Percentiles rank a stretch among this genome's conserved stretches.
These are phyloP conservation scores for Gisinianus flammeolus DNA, from an alignment of 2,888 invertebrate species.

Conservation along the genomic window DNA sequence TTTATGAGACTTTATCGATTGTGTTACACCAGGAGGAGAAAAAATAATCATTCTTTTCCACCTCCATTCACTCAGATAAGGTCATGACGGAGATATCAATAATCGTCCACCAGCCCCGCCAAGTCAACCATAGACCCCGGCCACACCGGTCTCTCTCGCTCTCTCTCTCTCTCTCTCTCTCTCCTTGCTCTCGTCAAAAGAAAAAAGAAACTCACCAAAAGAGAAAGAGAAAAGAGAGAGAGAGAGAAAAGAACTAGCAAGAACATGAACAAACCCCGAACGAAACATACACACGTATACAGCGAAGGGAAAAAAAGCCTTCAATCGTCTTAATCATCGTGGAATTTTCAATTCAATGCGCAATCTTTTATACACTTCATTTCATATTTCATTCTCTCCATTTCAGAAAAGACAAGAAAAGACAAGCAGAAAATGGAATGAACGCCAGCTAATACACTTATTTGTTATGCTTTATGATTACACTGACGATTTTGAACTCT, in stretches of 20 bases:
- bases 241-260: not conserved
- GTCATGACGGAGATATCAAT: constrained; percentile 54
- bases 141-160: not conserved
- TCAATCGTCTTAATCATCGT: constrained; percentile 38
- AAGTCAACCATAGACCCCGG: not conserved
- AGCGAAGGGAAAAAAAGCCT: too few species aligned
- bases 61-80: constrained; percentile 57
- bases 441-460: too few species aligned
- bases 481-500: too few species aligned
- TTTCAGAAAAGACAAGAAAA: not conserved
- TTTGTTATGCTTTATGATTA: too few species aligned
- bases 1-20: constrained; percentile 58
- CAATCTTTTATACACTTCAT: constrained; percentile 30
- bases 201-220: not conserved
- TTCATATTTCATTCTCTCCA: constrained; percentile 28
- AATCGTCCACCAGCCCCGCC: constrained; percentile 41
- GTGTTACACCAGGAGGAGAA: constrained; percentile 53
- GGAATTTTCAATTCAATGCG: constrained; percentile 34
- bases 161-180: not conserved
- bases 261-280: not conserved
- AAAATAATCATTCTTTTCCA: constrained; percentile 57
- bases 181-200: not conserved
- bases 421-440: not conserved
- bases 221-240: not conserved
- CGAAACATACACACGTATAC: too few species aligned